Base-by-base conservation (phyloP, 1,140 invertebrate species). In the Philopotamus ludificatus region DNA sequence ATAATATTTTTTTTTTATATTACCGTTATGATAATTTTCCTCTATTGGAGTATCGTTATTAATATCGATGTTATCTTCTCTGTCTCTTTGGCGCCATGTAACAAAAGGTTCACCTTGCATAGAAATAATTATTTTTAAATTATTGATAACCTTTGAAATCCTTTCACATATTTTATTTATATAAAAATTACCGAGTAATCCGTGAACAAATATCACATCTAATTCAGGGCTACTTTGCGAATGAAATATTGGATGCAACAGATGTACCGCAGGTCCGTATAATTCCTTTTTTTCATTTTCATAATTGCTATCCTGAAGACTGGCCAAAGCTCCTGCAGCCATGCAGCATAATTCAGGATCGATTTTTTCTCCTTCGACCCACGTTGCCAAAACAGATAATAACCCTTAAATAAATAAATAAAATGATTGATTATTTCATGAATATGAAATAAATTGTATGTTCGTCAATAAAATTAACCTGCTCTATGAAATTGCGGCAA, bases 81-180 rank as follows among this genome's bases (percentile, higher is more conserved):
- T 12, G 34, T 70, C 68, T 67, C 68, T 61, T 45, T 70, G 68
- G 8, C 68, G 44, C 68, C 68, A 70, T 16, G 68, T 70, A 4
- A 70, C 68, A 65, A 70, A 70, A 23, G 68, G 68, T 67, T 70
- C 68, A 61, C 68, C 68, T 70, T 50, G n/a, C n/a, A n/a, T n/a
- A n/a, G n/a, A n/a, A n/a, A n/a, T n/a, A 16, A 49, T n/a, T 22
- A 39, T 39, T 8, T 39, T 39, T n/a, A 39, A 8, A 39, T 39
- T 39, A 8, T 39, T 39, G n/a, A 54, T 8, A 23, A n/a, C n/a
- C n/a, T n/a, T n/a, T n/a, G n/a, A n/a, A n/a, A n/a, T n/a, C n/a
- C n/a, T n/a, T n/a, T n/a, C n/a, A n/a, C n/a, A n/a, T n/a, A n/a
- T n/a, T n/a, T n/a, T n/a, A n/a, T n/a, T n/a, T n/a, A n/a, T n/a